These are phyloP conservation scores for Corydoras maculifer DNA, from an alignment of 2,113 vertebrate species.

Conservation along the genomic window DNA sequence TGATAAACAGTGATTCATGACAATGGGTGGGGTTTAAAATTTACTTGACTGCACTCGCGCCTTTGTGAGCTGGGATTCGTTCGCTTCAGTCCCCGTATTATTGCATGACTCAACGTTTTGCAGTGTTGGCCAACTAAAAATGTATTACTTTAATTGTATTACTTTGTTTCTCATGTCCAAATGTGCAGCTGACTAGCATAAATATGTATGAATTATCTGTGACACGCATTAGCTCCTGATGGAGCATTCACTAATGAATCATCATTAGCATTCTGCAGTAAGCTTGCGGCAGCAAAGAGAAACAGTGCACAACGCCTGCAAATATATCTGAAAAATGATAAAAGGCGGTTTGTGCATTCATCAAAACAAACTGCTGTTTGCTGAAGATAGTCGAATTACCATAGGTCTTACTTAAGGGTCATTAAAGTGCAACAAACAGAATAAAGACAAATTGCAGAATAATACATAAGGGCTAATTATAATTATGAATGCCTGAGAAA, in stretches of 20 bases:
- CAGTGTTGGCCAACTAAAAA: conserved; percentile 11
- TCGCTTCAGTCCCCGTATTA: too few relatives aligned
- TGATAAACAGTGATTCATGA: conserved; percentile 4
- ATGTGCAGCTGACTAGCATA: conserved; percentile 35
- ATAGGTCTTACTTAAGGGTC: neutral
- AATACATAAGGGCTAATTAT: neutral
- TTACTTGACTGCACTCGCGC: neutral
- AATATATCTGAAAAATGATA: too few relatives aligned
- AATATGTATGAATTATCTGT: conserved; percentile 38
- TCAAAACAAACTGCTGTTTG: conserved; percentile 7
- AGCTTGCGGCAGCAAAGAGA: neutral
- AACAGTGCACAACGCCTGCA: too few relatives aligned
- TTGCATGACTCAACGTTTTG: conserved; percentile 1
- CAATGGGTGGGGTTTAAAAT: neutral
- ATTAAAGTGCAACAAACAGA: neutral
- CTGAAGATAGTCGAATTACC: neutral
- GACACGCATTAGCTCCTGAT: conserved; percentile 34
- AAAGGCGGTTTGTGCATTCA: neutral
- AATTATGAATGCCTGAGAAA: neutral
- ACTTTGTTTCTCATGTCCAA: conserved; percentile 26
- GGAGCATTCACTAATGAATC: conserved; percentile 23
- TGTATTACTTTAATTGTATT: conserved; percentile 35
- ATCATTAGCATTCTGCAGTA: conserved; percentile 16
- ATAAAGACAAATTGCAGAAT: neutral
- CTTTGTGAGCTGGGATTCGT: neutral